Base-by-base conservation (phyloP, 1,140 invertebrate genomes). In the Caenorhabditis briggsae region DNA sequence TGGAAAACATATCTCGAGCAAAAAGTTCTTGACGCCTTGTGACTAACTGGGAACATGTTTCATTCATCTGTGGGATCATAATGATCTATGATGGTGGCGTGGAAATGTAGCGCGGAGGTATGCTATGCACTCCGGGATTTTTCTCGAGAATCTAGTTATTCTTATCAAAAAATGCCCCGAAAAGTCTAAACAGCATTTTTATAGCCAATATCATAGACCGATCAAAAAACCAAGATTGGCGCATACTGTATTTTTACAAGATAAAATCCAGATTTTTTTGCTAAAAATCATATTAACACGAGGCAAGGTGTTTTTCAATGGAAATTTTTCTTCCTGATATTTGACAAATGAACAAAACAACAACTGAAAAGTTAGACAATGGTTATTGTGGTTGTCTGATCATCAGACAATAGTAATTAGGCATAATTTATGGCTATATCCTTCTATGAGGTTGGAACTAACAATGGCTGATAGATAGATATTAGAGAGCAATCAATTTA, bases 11-110 rank as follows among this genome's bases (percentile, higher is more conserved):
- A 25, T 3, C 64, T 43, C 33, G 23, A 61, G 25, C 23, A 12
- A 61, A n/a, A 61, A 43, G 11, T 70, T 70, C 16, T 46, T 20
- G 18, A 14, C 33, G 41, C 41, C 64, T 43, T 43, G 41, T 70
- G 64, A 46, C 64, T 64, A 64, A 64, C 56, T 61, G 20, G 23
- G 59, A 61, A 61, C 59, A 61, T 61, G 59, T 61, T 61, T 61
- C 59, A 61, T 25, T 61, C 20, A 61, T 43, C 33, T 70, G 8
- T 11, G 18, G 41, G 16, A 46, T 65, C 41, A 7, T 18, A 18
- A 14, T 70, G 41, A 46, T 46, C 64, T 70, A 5, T 70, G 64
- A 46, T 64, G 11, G 16, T 1, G 18, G 33, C 3, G 33, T 33
- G 33, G 33, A 33, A 33, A 33, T 33, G 33, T 33, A 33, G 33